These are phyloP conservation scores for Hoplostethus mediterraneus DNA, from an alignment of 2,797 vertebrate genomes.

Conservation along the genomic window DNA sequence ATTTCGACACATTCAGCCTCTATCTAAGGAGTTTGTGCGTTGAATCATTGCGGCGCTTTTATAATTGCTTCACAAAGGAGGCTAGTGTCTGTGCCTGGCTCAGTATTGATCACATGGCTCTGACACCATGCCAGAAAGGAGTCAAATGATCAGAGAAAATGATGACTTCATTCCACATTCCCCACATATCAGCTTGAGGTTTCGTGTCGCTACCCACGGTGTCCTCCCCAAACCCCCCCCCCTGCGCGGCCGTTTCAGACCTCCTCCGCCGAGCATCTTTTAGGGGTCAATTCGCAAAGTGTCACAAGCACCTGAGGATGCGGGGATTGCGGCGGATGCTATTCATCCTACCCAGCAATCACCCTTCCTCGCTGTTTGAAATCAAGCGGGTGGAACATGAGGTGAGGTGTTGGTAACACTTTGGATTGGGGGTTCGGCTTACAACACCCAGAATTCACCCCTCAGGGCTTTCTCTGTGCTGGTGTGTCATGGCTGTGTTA, in stretches of 20 bases:
- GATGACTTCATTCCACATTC: constrained; percentile 83
- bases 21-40: constrained; percentile 19
- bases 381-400: constrained; percentile 16
- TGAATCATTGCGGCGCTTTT: constrained; percentile 28
- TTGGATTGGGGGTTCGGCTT: constrained; percentile 57
- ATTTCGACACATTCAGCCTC: constrained; percentile 11
- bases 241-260: constrained; percentile 80
- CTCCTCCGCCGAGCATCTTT: constrained; percentile 64
- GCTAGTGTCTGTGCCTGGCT: constrained; percentile 87
- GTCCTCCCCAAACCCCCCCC: constrained; percentile 33
- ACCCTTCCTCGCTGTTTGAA: constrained; percentile 12
- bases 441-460: constrained; percentile 79
- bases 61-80: constrained; percentile 77
- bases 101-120: constrained; percentile 73
- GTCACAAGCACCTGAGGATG: constrained; percentile 74
- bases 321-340: constrained; percentile 30
- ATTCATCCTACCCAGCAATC: constrained; percentile 21
- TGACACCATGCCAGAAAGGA: constrained; percentile 42
- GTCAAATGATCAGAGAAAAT: constrained; percentile 75
- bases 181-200: constrained; percentile 76
- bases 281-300: constrained; percentile 83
- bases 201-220: constrained; percentile 27
- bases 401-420: constrained; percentile 77
- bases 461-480: constrained; percentile 73
- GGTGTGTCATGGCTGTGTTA: constrained; percentile 56